These are phyloP conservation scores for Scotopteryx bipunctaria DNA, from an alignment of 2,888 invertebrate species.

Conservation along the genomic window DNA sequence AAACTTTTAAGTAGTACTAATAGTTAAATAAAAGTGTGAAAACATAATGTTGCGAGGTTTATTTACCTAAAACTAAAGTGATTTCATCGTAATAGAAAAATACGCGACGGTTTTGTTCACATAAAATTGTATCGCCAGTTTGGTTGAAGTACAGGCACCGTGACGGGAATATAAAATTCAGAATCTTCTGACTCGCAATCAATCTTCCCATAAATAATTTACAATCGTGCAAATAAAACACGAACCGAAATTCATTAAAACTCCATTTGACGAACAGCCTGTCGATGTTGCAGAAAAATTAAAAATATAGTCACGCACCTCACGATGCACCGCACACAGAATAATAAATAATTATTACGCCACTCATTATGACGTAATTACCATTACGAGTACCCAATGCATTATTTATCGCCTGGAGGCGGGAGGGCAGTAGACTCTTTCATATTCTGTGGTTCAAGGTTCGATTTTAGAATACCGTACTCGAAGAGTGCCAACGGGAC, in stretches of 20 bases:
- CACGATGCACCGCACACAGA: conserved; percentile 55
- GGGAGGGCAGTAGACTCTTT: conserved; percentile 5
- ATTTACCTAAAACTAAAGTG: too few species aligned
- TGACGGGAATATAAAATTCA: not conserved
- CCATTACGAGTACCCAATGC: conserved; percentile 60
- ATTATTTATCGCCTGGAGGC: conserved; percentile 54
- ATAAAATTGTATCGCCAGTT: too few species aligned
- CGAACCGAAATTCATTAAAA: conserved; percentile 23
- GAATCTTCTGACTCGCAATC: conserved; percentile 6
- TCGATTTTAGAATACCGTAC: conserved; percentile 13
- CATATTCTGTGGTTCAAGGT: conserved; percentile 10
- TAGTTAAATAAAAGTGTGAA: too few species aligned
- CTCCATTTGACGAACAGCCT: conserved; percentile 23
- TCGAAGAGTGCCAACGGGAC: too few species aligned
- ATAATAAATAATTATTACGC: conserved; percentile 66
- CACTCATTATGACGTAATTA: conserved; percentile 71
- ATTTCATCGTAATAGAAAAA: too few species aligned
- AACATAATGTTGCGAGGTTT: too few species aligned
- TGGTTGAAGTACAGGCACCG: too few species aligned
- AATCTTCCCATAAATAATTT: conserved; percentile 16
- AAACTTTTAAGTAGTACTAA: too few species aligned
- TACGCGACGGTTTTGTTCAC: too few species aligned
- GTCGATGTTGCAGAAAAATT: conserved; percentile 42
- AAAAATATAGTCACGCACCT: conserved; percentile 59
- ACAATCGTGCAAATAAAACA: conserved; percentile 19